Base-by-base conservation (phyloP, 2,113 vertebrate genomes). In the Parus major region DNA sequence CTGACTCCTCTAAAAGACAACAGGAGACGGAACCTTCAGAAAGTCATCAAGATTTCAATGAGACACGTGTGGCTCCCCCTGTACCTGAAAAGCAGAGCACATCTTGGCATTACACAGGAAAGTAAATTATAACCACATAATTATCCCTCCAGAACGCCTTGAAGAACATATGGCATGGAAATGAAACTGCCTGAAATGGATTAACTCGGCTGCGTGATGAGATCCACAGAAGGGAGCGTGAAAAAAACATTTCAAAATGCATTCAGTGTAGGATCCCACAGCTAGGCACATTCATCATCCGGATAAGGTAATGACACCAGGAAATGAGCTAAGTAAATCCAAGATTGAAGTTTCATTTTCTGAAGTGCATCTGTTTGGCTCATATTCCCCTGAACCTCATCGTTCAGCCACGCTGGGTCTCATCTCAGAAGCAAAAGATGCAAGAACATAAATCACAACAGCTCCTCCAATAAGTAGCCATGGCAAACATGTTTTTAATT, bases 341-440 rank as follows among this genome's bases (percentile, higher is more conserved):
- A 77, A 90, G 82, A 90, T 1, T 83, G 92, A 96, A 93, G 88
- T 73, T 65, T 73, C 82, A 88, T 92, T 88, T 92, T 93, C 79
- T 90, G 82, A 94, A 94, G 82, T 81, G 91, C 91, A 97, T 96
- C 90, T 96, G 94, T 93, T 94, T 93, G 94, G 95, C 95, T 94
- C 27, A 0, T 90, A 56, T 44, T 66, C 35, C 39, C 66, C 82
- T 5, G 1, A 95, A 81, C 47, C 86, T 93, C 92, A 92, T 80
- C 39, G 9, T 81, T 61, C 60, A 82, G 59, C 81, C 89, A 66
- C 0, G 18, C 57, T 57, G 75, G 29, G 81, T 88, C 82, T 88
- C 63, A 90, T 86, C 80, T 94, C 55, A 9, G 52, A 84, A 50
- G 69, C 59, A 63, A 77, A 77, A 92, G 88, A 92, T 66, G 50